Evolutionary conservation across 2,797 vertebrate species (phyloP), one percentile per base, ranked within the genome.

Genomic region (Enteromius unitaeniatus): DNA sequence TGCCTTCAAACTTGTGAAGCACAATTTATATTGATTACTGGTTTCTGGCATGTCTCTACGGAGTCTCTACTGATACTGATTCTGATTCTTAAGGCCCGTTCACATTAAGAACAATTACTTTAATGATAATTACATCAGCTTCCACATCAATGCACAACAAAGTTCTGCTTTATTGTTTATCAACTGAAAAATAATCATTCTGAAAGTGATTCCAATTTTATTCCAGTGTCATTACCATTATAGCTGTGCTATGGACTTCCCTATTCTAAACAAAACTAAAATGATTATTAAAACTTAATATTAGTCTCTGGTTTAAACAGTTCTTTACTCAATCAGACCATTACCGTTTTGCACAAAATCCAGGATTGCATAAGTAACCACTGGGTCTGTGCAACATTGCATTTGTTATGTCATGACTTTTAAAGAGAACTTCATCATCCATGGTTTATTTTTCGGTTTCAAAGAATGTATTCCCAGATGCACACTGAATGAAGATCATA

Each of bases 401-500:
- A 17, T 64, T 47, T 82, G 70, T 74, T 74, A 49, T 13, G 37
- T 64, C 51, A 81, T 31, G n/a, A 58, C 37, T n/a, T 78, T 69
- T 34, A 45, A 83, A 78, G 75, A 37, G 28, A 84, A 47, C 65
- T 49, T 75, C 58, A 51, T 76, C 74, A 58, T 79, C 37, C 58
- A 85, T 75, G 19, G 69, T 81, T 85, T 80, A 81, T 84, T 85
- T 76, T 81, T 69, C 49, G 78, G 79, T 68, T 70, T 83, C 23
- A 86, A 88, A 89, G 73, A 86, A 89, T 42, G 62, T 85, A 83
- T 83, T 78, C 62, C 78, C 68, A 85, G 69, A 80, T 79, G 78
- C 86, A 84, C 86, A 70, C 51, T 84, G 67, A 62, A 80, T 81
- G 69, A 89, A 84, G 67, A 75, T 85, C 83, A 86, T 86, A 89